Conservation (phyloP, 2,797 vertebrate genomes). For the Propithecus deckenii region DNA sequence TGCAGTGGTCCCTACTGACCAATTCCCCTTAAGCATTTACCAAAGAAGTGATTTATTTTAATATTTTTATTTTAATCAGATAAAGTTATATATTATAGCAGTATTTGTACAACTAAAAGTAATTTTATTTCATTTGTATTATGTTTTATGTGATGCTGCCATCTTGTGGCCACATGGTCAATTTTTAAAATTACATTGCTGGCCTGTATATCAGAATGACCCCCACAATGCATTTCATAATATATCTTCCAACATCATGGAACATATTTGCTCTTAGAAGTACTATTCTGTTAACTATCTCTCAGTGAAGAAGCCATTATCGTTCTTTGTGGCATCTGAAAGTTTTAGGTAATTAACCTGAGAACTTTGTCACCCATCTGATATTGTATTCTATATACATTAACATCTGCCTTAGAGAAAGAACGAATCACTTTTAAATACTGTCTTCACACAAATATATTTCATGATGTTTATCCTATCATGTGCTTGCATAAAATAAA, state of each 20-base stretch:
- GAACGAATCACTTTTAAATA: neutral
- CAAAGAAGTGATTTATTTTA: neutral
- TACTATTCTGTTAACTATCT: neutral
- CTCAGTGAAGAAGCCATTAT: neutral
- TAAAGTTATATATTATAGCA: neutral
- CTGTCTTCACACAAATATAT: neutral
- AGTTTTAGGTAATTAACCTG: neutral
- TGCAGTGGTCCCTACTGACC: fast-evolving
- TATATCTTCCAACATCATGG: neutral
- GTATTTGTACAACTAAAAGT: neutral
- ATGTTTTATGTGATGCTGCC: constrained; percentile 60
- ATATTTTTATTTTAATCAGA: neutral
- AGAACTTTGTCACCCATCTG: neutral
- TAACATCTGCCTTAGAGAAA: neutral
- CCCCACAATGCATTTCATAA: neutral
- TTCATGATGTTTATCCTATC: neutral
- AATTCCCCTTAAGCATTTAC: neutral
- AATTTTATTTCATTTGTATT: neutral
- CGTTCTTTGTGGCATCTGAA: neutral
- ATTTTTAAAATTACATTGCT: neutral
- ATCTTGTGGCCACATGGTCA: constrained; percentile 48
- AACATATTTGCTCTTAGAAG: neutral
- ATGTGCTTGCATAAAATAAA: neutral
- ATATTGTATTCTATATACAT: neutral
- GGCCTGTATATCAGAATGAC: neutral